Percentiles rank a stretch among this genome's conserved stretches.
Conservation (phyloP, 2,797 vertebrate species). For the Coluber constrictor region DNA sequence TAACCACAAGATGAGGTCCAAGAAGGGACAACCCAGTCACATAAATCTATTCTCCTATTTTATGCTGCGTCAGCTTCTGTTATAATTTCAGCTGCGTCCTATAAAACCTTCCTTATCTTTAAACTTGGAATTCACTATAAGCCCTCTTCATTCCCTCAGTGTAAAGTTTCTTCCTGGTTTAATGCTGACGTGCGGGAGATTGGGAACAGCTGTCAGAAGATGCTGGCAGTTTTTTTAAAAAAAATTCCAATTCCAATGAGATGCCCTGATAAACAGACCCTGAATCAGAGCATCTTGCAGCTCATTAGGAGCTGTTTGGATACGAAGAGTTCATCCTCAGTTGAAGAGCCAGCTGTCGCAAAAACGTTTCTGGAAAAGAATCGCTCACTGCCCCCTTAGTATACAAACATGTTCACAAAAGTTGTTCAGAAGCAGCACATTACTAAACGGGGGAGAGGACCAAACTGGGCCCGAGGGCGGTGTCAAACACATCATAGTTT, state of each 20-base stretch:
- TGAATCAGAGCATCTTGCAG: neutral
- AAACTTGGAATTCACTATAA: neutral
- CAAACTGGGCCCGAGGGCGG: neutral
- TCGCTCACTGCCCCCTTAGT: neutral
- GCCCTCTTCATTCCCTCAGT: fast-evolving
- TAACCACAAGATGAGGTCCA: neutral
- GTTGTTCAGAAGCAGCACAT: neutral
- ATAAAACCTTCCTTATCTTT: neutral
- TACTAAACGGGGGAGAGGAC: neutral
- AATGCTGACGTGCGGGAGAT: neutral
- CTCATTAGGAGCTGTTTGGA: neutral
- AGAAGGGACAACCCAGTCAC: neutral
- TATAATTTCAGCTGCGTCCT: neutral
- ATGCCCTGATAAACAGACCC: neutral
- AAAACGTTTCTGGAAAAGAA: fast-evolving
- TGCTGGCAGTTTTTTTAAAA: neutral
- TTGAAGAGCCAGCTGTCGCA: neutral
- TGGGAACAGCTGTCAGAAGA: neutral
- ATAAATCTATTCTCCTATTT: neutral
- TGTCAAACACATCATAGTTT: neutral
- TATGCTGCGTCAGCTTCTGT: neutral
- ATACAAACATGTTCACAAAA: fast-evolving
- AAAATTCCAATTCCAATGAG: neutral
- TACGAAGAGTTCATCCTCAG: fast-evolving
- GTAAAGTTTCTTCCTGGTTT: neutral